Percentiles rank a stretch among this genome's conserved stretches.
Conservation (phyloP, 2,797 vertebrate genomes). For the Petrocephalus sullivani region DNA sequence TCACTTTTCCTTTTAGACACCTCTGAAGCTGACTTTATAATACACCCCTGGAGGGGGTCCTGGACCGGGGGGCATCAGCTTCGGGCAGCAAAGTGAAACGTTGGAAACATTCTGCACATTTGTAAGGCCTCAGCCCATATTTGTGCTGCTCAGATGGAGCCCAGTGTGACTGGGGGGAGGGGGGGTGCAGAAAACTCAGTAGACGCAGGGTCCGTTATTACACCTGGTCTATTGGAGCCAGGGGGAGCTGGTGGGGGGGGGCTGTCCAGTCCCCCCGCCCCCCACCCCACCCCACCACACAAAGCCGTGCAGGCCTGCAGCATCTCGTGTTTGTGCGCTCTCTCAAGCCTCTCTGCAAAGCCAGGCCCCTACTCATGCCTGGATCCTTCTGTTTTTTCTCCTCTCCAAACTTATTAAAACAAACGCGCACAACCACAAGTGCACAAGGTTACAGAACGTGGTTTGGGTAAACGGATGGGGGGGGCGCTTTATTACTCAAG, state of each 20-base stretch:
- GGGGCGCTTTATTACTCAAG: conserved; percentile 11
- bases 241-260: not conserved
- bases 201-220: not conserved
- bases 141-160: not conserved
- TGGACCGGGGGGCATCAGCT: not conserved
- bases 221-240: not conserved
- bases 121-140: conserved; percentile 46
- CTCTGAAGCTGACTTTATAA: not conserved
- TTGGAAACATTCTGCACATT: conserved; percentile 41
- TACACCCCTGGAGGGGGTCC: not conserved
- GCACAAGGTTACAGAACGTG: conserved; percentile 5
- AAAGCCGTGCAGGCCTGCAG: not conserved
- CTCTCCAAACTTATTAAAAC: conserved; percentile 14
- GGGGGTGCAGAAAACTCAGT: not conserved
- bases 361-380: not conserved
- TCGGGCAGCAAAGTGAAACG: not conserved
- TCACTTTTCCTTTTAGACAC: not conserved
- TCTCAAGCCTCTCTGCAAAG: not conserved
- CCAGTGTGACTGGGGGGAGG: not conserved
- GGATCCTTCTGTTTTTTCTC: not conserved
- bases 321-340: not conserved
- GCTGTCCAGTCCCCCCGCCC: not conserved
- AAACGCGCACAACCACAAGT: not conserved
- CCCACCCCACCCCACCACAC: not conserved
- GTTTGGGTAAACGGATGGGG: not conserved